Conservation (phyloP, 2,113 vertebrate species). For the Camelus dromedarius region DNA sequence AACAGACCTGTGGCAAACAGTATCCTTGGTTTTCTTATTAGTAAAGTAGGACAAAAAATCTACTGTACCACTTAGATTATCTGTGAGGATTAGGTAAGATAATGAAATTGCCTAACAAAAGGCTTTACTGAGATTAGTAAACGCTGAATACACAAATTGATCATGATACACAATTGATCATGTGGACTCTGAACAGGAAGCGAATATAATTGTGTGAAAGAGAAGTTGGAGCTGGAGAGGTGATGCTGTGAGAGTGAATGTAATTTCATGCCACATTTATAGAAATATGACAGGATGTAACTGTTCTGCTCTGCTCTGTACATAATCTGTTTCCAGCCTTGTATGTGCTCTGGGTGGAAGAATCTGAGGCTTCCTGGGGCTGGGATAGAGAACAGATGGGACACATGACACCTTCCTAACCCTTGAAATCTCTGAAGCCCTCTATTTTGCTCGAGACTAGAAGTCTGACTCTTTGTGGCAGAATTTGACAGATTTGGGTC, state of each 20-base stretch:
- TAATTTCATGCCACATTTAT: background rate
- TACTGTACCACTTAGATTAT: background rate
- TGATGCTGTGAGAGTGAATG: background rate
- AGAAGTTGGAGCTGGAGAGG: background rate
- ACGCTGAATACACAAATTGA: background rate
- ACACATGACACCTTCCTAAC: accelerated
- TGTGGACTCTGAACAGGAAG: background rate
- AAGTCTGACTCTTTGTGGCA: background rate
- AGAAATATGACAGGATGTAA: background rate
- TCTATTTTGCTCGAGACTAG: background rate
- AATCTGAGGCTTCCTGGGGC: background rate
- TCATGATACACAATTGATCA: background rate
- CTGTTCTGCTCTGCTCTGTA: background rate
- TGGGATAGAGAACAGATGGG: background rate
- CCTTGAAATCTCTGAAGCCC: background rate
- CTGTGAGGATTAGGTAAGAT: background rate
- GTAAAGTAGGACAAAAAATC: background rate
- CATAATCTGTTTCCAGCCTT: background rate
- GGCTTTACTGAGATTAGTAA: background rate
- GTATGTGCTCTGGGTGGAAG: background rate
- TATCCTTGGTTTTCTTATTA: background rate
- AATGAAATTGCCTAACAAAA: background rate
- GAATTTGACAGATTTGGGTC: background rate
- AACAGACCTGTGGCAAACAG: background rate
- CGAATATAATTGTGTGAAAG: background rate